Evolutionary conservation across 64 coral and sea anemone species (phyloP), one percentile per base, ranked within the genome.

Genomic region (Stylophora pistillata): DNA sequence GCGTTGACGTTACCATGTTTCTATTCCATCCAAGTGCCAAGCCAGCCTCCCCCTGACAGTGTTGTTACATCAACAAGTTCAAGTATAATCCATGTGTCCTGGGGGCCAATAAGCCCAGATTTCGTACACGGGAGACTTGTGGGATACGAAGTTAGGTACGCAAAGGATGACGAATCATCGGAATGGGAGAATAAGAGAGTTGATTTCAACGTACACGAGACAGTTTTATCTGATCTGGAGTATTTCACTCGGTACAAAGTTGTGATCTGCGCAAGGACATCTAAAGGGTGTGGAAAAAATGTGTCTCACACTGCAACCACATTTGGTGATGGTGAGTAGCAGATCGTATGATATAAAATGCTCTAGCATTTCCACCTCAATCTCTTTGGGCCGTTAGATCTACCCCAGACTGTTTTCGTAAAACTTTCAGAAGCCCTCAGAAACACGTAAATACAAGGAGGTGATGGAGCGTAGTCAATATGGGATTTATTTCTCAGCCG

Each of bases 131-230:
- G 93, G 10, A 75, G 88, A 16, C 20, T 95, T 10, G 13, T 95
- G 33, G 93, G 93, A 15, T 95, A 95, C 55, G 91, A 95, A 9
- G 69, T 95, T 10, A 88, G 89, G 21, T 91, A 56, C 18, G 47
- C 33, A 58, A 88, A 56, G 47, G 55, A 84, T 73, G 83, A 73
- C 4, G 89, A 16, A 13, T 30, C 26, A 13, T 11, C 65, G 15
- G 30, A 3, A 4, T 81, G 76, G 59, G 78, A 77, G 15, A 56
- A 62, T 9, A 63, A 47, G 72, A 56, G 60, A 13, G 13, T 90
- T n/a, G 14, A 31, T 27, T 23, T 65, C 5, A 31, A 68, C 30
- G 55, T 33, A 17, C 47, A 20, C 17, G 25, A 30, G 23, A 16
- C 55, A 25, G n/a, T 29, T 17, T 60, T 91, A 30, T 41, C 26